phyloP scores from a whole-genome alignment of 2,888 invertebrate species.

The Amiota minor region DNA sequence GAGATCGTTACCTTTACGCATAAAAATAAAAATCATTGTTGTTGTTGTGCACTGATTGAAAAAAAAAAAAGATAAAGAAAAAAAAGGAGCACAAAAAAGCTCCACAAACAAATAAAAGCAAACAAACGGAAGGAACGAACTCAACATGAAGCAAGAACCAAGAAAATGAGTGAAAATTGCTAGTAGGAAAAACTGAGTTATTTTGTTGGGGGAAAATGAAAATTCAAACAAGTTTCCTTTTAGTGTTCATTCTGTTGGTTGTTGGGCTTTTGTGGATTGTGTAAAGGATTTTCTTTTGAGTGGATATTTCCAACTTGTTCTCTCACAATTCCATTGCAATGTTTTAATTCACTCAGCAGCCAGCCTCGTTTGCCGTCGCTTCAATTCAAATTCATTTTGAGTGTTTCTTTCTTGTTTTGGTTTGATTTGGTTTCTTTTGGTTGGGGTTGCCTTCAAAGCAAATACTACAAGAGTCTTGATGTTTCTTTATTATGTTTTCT shows the following conservation, averaged over 20 bases:
- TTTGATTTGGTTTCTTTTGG: conserved; percentile 28
- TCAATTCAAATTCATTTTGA: not conserved
- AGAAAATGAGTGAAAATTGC: too few species aligned
- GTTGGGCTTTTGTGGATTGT: conserved; percentile 48
- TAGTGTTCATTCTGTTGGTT: conserved; percentile 49
- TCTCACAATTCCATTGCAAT: too few species aligned
- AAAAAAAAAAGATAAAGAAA: conserved; percentile 64
- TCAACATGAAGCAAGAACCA: too few species aligned
- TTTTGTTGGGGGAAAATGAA: not conserved
- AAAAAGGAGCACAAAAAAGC: conserved; percentile 34
- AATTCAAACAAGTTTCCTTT: not conserved
- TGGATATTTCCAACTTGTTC: conserved; percentile 42
- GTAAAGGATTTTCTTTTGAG: conserved; percentile 16
- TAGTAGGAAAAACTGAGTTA: not conserved
- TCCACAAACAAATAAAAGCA: not conserved
- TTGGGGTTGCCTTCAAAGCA: conserved; percentile 19
- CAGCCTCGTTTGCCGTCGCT: not conserved
- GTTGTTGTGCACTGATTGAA: conserved; percentile 73
- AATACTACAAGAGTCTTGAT: not conserved
- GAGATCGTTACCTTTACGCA: conserved; percentile 74
- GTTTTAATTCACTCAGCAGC: too few species aligned
- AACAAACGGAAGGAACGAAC: not conserved
- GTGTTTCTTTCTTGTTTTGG: not conserved
- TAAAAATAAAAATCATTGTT: conserved; percentile 74
- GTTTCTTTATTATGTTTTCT: conserved; percentile 35